Base-by-base conservation (phyloP, 2,888 invertebrate species). In the Automeris io region DNA sequence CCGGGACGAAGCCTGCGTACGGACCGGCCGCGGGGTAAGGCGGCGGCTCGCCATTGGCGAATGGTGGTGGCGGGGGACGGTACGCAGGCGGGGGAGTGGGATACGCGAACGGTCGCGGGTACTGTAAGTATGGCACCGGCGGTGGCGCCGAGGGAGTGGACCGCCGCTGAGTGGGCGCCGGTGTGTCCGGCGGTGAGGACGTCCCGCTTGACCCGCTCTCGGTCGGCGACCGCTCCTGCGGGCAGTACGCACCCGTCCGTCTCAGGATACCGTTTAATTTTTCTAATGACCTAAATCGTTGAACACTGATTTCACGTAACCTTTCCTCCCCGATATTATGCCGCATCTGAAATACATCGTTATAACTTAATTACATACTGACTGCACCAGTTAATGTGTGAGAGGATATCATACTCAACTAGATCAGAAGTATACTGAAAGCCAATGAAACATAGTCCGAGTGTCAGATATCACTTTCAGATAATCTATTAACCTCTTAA, bases 251-350 rank as follows among this genome's bases (percentile, higher is more conserved):
- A 45, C 82, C 87, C 62, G 51, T 76, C 61, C 56, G 80, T 75
- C 66, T 85, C 81, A 61, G 88, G 75, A 65, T 90, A 80, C 87
- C 87, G 56, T 87, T 87, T 57, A 88, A 70, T 56, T 89, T 89
- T 52, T 90, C 88, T 48, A 90, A 76, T 45, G 88, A 89, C 40
- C 90, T 79, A 48, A 89, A 80, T 57, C 88, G 88, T 41, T 87
- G 87, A 34, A 88, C 87, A 46, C 80, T 88, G 46, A 89, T 66
- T 43, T 91, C 91, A 42, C 89, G 83, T 54, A 91, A 70, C 67
- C 91, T 88, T 49, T 91, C 91, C 45, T 91, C 91, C 38, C 87
- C 88, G 66, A 90, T 88, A 59, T 87, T 88, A 60, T 89, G 88
- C 54, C 88, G 88, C 55, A 91, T 86, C 91, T 91, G 73, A 2